Conservation (phyloP, 2,113 vertebrate species). For the Larimichthys polyactis region DNA sequence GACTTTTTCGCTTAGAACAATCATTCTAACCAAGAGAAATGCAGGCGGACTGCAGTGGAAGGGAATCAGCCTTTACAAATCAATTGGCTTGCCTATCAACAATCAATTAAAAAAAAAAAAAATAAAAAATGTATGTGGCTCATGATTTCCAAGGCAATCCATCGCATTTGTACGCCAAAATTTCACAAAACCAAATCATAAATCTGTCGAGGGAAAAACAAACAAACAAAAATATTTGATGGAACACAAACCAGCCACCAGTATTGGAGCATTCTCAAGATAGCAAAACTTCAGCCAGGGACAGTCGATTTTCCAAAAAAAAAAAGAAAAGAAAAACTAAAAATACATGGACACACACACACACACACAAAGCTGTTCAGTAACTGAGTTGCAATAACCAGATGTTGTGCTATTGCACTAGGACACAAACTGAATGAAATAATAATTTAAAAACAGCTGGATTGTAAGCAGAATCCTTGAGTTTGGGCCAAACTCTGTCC, state of each 20-base stretch:
- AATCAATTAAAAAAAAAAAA: neutral
- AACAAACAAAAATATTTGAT: conserved; percentile 1
- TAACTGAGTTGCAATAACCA: neutral
- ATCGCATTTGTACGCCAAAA: neutral
- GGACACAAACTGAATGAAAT: neutral
- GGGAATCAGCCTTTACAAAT: neutral
- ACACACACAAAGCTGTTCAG: conserved; percentile 1
- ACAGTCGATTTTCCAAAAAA: neutral
- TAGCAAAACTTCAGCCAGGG: conserved; percentile 1
- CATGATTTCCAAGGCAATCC: neutral
- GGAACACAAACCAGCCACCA: neutral
- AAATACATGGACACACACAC: neutral
- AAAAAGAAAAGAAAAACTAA: too few species aligned
- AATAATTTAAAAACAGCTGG: conserved; percentile 16
- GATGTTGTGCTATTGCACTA: neutral
- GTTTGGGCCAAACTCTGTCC: neutral
- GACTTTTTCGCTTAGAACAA: neutral
- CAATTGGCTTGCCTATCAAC: neutral
- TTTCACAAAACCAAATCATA: conserved; percentile 23
- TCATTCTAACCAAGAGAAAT: neutral
- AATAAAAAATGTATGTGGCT: neutral
- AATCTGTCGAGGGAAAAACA: conserved; percentile 16
- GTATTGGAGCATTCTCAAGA: neutral
- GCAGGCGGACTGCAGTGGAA: neutral
- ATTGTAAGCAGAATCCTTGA: neutral